A percentile compares a stretch with the other conserved stretches of the same genome.
Conservation (phyloP, 2,797 vertebrate genomes). For the Scolopax bukidnonensis region DNA sequence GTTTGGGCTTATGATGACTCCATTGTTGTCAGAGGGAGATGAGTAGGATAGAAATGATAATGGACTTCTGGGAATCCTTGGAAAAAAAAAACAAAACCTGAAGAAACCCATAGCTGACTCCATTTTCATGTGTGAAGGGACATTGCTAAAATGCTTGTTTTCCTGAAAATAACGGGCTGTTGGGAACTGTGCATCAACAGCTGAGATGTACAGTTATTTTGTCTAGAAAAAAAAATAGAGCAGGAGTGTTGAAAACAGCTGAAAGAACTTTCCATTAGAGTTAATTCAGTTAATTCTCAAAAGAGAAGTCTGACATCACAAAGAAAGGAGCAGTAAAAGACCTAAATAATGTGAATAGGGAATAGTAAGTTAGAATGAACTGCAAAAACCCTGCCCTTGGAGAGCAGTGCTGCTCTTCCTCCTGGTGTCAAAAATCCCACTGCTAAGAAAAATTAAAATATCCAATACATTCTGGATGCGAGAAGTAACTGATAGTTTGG, state of each 20-base stretch:
- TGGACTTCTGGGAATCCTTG: not conserved
- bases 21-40: not conserved
- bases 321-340: not conserved
- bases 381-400: not conserved
- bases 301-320: constrained; percentile 34
- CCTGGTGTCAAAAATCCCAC: not conserved
- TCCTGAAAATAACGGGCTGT: not conserved
- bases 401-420: not conserved
- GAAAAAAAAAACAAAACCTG: not conserved
- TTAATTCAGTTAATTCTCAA: not conserved
- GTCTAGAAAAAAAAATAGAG: not conserved
- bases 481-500: not conserved
- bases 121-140: accelerated
- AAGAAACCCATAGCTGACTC: not conserved
- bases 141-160: not conserved
- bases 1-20: not conserved
- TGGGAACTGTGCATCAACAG: not conserved
- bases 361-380: not conserved
- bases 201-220: not conserved
- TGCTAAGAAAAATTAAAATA: not conserved
- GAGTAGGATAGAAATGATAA: not conserved
- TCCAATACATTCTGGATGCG: not conserved
- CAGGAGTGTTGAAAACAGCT: constrained; percentile 1
- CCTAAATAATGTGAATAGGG: not conserved
- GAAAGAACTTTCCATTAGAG: constrained; percentile 20